phyloP scores from a whole-genome alignment of 2,888 invertebrate species.

The Cryptocephalus moraei region DNA sequence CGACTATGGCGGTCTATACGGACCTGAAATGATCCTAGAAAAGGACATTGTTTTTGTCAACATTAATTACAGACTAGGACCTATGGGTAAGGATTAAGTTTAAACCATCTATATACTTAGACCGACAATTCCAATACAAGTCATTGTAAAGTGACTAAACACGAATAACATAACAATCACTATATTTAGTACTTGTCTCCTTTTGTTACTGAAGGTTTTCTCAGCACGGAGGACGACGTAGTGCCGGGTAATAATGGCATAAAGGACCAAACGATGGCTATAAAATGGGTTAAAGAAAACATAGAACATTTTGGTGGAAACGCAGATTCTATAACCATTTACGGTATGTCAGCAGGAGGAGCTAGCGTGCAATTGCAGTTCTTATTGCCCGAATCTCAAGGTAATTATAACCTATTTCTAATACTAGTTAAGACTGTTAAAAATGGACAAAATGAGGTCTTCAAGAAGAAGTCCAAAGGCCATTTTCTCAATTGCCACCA shows the following conservation, averaged over 20 bases:
- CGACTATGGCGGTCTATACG: slow-evolving; percentile 45
- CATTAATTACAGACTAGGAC: slow-evolving; percentile 62
- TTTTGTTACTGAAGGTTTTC: slow-evolving; percentile 46
- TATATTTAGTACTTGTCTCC: no score
- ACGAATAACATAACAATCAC: no score
- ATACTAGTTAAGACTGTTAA: background rate
- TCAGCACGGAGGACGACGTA: slow-evolving; percentile 59
- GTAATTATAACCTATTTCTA: no score
- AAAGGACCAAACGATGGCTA: slow-evolving; percentile 61
- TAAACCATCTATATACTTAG: background rate
- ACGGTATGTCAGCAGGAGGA: slow-evolving; percentile 65
- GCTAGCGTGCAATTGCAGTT: slow-evolving; percentile 66
- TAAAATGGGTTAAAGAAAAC: slow-evolving; percentile 60
- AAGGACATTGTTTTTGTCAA: slow-evolving; percentile 56
- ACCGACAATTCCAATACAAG: no score
- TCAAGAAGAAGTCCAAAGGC: no score
- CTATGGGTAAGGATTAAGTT: slow-evolving; percentile 48
- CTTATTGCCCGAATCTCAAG: slow-evolving; percentile 38
- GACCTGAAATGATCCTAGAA: slow-evolving; percentile 51
- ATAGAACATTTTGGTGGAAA: slow-evolving; percentile 63
- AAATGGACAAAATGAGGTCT: no score
- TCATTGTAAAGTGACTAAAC: no score
- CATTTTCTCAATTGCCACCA: no score
- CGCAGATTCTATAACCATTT: slow-evolving; percentile 54
- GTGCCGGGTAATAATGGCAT: slow-evolving; percentile 64